Evolutionary conservation across 1,140 invertebrate species (phyloP), one percentile per base, ranked within the genome.

Genomic region (Kradibia gibbosae): DNA sequence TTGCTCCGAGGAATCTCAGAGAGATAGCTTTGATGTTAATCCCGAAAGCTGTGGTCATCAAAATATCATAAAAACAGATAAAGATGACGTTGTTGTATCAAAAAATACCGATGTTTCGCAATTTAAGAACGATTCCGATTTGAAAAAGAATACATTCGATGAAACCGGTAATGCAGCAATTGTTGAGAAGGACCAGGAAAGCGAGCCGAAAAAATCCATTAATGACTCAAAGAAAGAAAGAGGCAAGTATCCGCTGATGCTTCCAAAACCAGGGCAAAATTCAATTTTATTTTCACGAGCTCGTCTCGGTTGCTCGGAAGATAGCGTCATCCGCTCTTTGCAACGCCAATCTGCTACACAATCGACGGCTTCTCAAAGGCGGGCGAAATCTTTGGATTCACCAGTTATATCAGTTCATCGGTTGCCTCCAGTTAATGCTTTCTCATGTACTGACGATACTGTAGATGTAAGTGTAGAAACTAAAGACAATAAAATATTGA

Each of bases 381-480:
- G 96, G 85, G 94, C 96, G 0, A 96, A 96, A 88, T 96, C 96
- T 80, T 91, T 97, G 82, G 96, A 97, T 87, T 95, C 95, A 25
- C 95, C 95, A 15, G 94, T 97, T 62, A 96, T 96, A 86, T 94
- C 95, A 25, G 87, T 97, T 31, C 94, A 95, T 88, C 92, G 93
- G 85, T 89, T 96, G 76, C 96, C 96, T 36, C 94, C 95, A n/a
- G 94, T 95, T 86, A 96, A 96, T 89, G 95, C 96, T 0, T 96
- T 97, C 90, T 96, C 96, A 0, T 96, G 95, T 78, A 96, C 96
- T 89, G 96, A 97, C 89, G 96, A 97, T 87, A 97, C 96, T 0
- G 93, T 97, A 0, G 95, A 94, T 78, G 93, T 92, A 82, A 92
- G 92, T 53, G 94, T 95, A 82, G 93, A 95, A 86, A 92, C 94